phyloP scores from a whole-genome alignment of 1,140 invertebrate species.

The Rhizoglyphus robini region DNA sequence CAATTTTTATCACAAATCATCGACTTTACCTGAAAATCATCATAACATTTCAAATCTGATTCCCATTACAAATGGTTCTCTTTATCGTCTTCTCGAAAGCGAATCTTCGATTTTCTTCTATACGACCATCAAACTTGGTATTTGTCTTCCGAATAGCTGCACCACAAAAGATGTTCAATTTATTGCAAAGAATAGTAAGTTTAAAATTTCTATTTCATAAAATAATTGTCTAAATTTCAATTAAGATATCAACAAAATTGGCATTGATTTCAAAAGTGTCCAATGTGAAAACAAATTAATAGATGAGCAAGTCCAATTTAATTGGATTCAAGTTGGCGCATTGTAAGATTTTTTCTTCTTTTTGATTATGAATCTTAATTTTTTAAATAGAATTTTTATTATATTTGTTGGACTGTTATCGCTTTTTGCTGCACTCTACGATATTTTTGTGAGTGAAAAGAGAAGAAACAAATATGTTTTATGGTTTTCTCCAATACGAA shows the following conservation, averaged over 20 bases:
- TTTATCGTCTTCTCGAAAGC: too few species aligned
- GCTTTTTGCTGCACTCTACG: background rate
- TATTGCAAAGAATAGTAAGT: background rate
- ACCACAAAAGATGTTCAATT: slow-evolving; percentile 14
- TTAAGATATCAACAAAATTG: background rate
- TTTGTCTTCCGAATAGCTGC: slow-evolving; percentile 20
- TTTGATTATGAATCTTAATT: background rate
- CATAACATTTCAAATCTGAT: background rate
- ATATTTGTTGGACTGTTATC: background rate
- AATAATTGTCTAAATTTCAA: too few species aligned
- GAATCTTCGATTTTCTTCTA: background rate
- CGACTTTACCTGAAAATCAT: background rate
- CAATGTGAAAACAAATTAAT: background rate
- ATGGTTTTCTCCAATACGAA: background rate
- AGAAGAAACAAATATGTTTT: background rate
- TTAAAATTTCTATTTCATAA: too few species aligned
- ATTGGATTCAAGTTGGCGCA: background rate
- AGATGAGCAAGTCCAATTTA: background rate
- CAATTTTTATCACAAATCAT: slow-evolving; percentile 3
- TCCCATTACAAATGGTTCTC: too few species aligned
- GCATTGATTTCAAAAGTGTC: background rate
- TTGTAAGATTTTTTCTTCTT: background rate
- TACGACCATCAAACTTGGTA: slow-evolving; percentile 4
- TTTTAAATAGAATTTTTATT: background rate
- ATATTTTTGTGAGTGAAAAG: too few species aligned